Conservation (phyloP, 2,888 invertebrate species). For the Biston betularia region DNA sequence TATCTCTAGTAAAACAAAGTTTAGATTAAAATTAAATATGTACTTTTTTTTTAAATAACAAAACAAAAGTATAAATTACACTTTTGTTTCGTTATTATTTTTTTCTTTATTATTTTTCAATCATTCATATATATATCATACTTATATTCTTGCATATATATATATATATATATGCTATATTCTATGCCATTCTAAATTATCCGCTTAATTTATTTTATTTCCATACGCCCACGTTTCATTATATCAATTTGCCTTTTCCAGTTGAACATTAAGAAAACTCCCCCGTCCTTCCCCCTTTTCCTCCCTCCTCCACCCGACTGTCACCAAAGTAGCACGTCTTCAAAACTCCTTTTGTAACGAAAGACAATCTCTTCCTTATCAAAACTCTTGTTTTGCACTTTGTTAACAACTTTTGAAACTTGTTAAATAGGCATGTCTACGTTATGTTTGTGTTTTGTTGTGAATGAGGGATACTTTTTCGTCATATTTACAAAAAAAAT, state of each 20-base stretch:
- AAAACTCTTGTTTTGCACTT: slow-evolving; percentile 41
- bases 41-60: too few species aligned
- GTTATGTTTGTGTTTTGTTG: slow-evolving; percentile 18
- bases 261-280: neutral
- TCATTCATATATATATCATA: too few species aligned
- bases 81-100: too few species aligned
- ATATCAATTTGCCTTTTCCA: slow-evolving; percentile 13
- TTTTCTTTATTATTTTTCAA: too few species aligned
- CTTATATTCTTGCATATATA: too few species aligned
- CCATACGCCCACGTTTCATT: neutral
- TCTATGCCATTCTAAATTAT: neutral
- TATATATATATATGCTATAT: neutral
- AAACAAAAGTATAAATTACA: too few species aligned
- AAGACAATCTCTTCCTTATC: slow-evolving; percentile 43
- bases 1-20: too few species aligned
- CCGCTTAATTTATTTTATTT: neutral
- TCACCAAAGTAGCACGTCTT: slow-evolving; percentile 17
- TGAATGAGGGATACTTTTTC: too few species aligned
- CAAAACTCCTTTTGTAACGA: slow-evolving; percentile 36
- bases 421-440: slow-evolving; percentile 32
- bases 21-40: too few species aligned
- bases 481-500: too few species aligned
- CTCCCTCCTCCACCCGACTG: neutral
- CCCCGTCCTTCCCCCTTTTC: too few species aligned
- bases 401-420: slow-evolving; percentile 29